Percentiles rank a stretch among this genome's conserved stretches.
Evolutionary conservation across 2,113 vertebrate genomes (phyloP).

Genomic region (Phalacrocorax brasilianus): DNA sequence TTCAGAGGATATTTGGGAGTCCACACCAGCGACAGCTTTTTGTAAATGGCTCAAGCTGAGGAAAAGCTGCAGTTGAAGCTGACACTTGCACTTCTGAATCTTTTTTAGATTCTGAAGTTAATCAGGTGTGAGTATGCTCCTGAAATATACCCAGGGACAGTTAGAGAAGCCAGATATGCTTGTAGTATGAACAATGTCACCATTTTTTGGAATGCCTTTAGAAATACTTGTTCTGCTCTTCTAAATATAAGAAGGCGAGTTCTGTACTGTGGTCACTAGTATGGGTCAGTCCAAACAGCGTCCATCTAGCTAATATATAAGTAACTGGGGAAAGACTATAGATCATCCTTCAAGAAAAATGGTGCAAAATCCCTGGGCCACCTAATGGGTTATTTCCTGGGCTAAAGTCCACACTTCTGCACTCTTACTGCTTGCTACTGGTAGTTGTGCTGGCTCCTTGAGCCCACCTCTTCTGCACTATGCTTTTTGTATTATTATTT

Average conservation of each 20-base stretch:
- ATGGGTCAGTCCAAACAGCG: not conserved
- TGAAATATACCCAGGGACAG: not conserved
- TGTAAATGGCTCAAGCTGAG: not conserved
- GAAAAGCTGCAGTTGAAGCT: not conserved
- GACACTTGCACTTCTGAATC: not conserved
- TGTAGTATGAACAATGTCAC: not conserved
- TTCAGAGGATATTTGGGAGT: not conserved
- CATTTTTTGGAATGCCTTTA: not conserved
- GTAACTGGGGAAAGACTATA: not conserved
- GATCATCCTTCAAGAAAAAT: not conserved
- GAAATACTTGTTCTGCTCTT: not conserved
- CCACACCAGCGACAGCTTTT: not conserved
- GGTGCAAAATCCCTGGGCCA: not conserved
- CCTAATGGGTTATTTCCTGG: not conserved
- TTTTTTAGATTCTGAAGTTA: not conserved
- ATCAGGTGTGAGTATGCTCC: not conserved
- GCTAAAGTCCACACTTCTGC: not conserved
- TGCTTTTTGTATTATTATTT: not conserved
- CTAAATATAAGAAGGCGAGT: not conserved
- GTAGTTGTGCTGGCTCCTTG: not conserved
- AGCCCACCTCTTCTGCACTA: not conserved
- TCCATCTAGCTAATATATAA: not conserved
- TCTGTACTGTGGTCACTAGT: not conserved
- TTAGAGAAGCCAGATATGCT: not conserved
- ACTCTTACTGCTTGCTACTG: not conserved